phyloP scores from a whole-genome alignment of 1,140 invertebrate species.

The Drosophila erecta region DNA sequence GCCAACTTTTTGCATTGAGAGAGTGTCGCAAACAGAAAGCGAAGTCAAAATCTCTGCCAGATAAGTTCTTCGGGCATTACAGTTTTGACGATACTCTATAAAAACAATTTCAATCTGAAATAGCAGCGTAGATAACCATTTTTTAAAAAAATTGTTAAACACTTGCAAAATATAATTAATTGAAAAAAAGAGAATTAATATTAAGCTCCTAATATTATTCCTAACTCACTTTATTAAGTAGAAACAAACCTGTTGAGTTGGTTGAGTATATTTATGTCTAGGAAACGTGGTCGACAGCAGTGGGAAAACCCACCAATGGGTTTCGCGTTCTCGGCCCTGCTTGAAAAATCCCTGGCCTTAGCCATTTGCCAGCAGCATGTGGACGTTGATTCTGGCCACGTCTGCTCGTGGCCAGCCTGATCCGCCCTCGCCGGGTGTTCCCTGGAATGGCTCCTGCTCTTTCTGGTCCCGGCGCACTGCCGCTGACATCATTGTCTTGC shows the following conservation, averaged over 20 bases:
- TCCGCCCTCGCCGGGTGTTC: constrained; percentile 41
- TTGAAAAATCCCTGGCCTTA: constrained; percentile 8
- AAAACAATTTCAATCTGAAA: neutral
- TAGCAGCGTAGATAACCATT: neutral
- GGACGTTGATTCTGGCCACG: constrained; percentile 29
- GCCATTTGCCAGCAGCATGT: constrained; percentile 23
- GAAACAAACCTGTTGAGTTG: constrained; percentile 6
- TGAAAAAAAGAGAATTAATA: no score
- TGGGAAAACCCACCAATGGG: constrained; percentile 25
- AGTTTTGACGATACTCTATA: constrained; percentile 6
- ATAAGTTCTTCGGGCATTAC: neutral
- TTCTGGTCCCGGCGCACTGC: constrained; percentile 35
- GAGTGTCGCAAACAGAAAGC: constrained; percentile 36
- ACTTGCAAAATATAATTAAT: no score
- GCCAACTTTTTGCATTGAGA: constrained; percentile 48
- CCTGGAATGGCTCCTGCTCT: constrained; percentile 37
- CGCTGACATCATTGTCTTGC: constrained; percentile 80
- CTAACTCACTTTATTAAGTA: neutral
- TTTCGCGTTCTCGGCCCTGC: constrained; percentile 6
- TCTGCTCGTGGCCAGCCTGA: constrained; percentile 30
- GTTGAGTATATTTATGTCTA: neutral
- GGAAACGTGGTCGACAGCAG: constrained; percentile 20
- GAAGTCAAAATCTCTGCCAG: constrained; percentile 1
- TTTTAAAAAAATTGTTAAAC: no score
- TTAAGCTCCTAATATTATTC: no score